phyloP scores from a whole-genome alignment of 2,888 invertebrate genomes.

The Campoplex capitator region DNA sequence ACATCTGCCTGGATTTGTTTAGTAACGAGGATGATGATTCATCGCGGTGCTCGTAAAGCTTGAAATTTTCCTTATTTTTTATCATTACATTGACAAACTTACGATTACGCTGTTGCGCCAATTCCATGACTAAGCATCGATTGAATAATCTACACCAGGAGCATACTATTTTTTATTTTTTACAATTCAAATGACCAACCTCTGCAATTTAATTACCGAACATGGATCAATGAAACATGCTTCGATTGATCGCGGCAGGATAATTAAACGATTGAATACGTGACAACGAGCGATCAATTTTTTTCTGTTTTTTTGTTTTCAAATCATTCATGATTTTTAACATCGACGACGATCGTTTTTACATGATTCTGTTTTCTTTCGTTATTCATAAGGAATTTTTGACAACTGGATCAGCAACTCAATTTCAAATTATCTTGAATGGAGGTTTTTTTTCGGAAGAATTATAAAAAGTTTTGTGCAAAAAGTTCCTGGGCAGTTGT shows the following conservation, averaged over 20 bases:
- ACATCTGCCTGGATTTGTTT: neutral
- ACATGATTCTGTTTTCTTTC: neutral
- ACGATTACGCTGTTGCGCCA: neutral
- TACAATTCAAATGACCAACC: neutral
- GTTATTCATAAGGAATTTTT: neutral
- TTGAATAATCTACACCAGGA: constrained; percentile 40
- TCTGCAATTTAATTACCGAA: neutral
- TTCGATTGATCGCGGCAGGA: neutral
- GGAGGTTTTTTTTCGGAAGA: neutral
- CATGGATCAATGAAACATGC: neutral
- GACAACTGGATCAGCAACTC: neutral
- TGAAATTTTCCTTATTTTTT: too few relatives aligned
- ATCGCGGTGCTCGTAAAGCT: neutral
- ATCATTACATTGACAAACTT: too few relatives aligned
- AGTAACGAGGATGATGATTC: constrained; percentile 1
- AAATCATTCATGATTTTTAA: too few relatives aligned
- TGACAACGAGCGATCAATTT: neutral
- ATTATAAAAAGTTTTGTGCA: neutral
- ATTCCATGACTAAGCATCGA: constrained; percentile 55
- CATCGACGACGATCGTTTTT: neutral
- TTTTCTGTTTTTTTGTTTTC: neutral
- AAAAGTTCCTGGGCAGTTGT: neutral
- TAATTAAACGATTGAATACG: neutral
- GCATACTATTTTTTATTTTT: neutral
- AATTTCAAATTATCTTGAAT: neutral